Conservation (phyloP, 2,113 vertebrate genomes). For the Leptobrachium leishanense region DNA sequence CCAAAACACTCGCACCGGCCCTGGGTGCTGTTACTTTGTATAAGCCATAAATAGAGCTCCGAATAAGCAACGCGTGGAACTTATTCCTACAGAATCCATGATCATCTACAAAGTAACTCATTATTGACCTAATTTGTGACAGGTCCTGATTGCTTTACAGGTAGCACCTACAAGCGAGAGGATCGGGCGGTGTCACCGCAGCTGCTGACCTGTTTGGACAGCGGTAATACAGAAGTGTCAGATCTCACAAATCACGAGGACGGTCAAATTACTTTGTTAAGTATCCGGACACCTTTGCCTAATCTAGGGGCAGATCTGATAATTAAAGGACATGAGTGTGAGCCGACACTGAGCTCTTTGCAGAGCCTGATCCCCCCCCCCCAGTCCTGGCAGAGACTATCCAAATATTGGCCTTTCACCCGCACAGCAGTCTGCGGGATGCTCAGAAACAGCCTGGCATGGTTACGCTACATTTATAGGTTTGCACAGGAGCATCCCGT, state of each 20-base stretch:
- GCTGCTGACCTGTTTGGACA: conserved; percentile 45
- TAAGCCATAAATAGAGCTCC: too few species aligned
- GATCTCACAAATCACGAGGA: conserved; percentile 24
- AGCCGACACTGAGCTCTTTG: conserved; percentile 23
- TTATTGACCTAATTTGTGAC: not conserved
- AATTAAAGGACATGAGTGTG: conserved; percentile 42
- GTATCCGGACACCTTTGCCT: conserved; percentile 28
- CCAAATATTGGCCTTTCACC: conserved; percentile 32
- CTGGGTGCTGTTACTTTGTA: too few species aligned
- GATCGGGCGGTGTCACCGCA: not conserved
- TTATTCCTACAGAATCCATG: too few species aligned
- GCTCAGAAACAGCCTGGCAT: conserved; percentile 51
- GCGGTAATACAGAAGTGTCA: conserved; percentile 15
- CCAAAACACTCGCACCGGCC: too few species aligned
- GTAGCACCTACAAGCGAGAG: conserved; percentile 1
- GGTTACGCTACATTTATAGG: conserved; percentile 30
- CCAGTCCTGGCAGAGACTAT: conserved; percentile 16
- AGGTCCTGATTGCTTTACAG: conserved; percentile 1
- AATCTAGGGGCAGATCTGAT: conserved; percentile 41
- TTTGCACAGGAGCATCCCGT: conserved; percentile 32
- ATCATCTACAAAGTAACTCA: not conserved
- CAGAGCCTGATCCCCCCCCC: not conserved
- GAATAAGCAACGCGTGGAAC: too few species aligned
- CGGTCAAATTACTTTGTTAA: conserved; percentile 28
- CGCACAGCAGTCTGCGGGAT: not conserved